phyloP scores from a whole-genome alignment of 2,888 invertebrate species.

The Mesorhabditis belari region DNA sequence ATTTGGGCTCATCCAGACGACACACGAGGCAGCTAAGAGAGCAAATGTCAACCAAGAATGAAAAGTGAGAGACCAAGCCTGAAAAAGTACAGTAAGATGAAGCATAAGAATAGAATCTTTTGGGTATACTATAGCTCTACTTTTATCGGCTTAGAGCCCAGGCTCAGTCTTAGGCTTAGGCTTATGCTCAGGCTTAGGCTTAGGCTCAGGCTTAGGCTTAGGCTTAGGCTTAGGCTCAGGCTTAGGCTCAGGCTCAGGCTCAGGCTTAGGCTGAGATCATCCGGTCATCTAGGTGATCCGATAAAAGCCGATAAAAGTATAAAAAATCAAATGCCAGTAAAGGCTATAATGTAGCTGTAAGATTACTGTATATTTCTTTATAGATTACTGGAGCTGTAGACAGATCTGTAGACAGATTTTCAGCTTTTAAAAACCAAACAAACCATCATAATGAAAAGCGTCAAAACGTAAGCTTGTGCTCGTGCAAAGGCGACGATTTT shows the following conservation, averaged over 20 bases:
- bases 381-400: too few species aligned
- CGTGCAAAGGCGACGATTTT: conserved; percentile 2
- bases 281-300: background rate
- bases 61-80: conserved; percentile 97
- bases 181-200: background rate
- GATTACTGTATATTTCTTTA: too few species aligned
- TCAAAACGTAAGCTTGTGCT: conserved; percentile 12
- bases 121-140: too few species aligned
- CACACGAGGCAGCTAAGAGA: conserved; percentile 81
- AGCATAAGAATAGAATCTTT: too few species aligned
- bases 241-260: background rate
- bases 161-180: too few species aligned
- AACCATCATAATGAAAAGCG: conserved; percentile 23
- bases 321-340: too few species aligned
- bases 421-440: too few species aligned
- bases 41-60: conserved; percentile 95
- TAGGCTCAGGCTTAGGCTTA: background rate
- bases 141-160: background rate
- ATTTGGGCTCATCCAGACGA: conserved; percentile 90
- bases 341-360: too few species aligned
- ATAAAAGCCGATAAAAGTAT: background rate
- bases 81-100: background rate
- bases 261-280: background rate
- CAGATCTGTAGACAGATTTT: too few species aligned
- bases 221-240: background rate